These are phyloP conservation scores for Magallana gigas DNA, from an alignment of 1,140 invertebrate species.

Conservation along the genomic window DNA sequence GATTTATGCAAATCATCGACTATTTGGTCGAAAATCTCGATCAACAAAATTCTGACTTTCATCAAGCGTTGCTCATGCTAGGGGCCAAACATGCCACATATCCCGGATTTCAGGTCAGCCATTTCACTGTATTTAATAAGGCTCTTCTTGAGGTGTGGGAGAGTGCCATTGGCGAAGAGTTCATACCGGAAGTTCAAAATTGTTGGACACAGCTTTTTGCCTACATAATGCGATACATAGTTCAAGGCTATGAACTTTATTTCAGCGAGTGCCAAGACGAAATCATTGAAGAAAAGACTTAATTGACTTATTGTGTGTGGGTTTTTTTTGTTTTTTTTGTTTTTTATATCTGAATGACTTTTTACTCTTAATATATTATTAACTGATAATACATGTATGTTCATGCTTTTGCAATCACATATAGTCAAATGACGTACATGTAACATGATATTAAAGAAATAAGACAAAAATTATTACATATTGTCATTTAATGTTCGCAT, in stretches of 20 bases:
- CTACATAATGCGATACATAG: slow-evolving; percentile 64
- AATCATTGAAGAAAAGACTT: slow-evolving; percentile 21
- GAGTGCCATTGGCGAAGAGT: slow-evolving; percentile 66
- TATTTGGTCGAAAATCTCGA: slow-evolving; percentile 68
- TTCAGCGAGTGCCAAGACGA: slow-evolving; percentile 50
- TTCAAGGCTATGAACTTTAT: slow-evolving; percentile 67
- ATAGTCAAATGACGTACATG: no score
- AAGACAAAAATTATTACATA: no score
- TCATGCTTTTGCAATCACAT: no score
- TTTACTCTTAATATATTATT: no score
- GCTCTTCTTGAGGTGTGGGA: slow-evolving; percentile 70
- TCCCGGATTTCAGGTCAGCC: slow-evolving; percentile 63
- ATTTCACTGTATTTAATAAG: slow-evolving; percentile 68
- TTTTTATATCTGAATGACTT: no score
- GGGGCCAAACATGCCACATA: slow-evolving; percentile 69
- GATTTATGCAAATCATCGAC: slow-evolving; percentile 68
- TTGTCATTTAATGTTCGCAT: no score
- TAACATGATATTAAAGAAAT: no score
- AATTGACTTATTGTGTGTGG: neutral
- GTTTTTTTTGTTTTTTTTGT: no score
- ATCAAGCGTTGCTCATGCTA: slow-evolving; percentile 64
- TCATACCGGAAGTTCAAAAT: slow-evolving; percentile 67
- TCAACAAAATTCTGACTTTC: slow-evolving; percentile 54
- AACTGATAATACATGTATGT: no score
- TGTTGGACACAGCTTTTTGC: slow-evolving; percentile 63